Base-by-base conservation (phyloP, 2,888 invertebrate genomes). In the Myopa testacea region DNA sequence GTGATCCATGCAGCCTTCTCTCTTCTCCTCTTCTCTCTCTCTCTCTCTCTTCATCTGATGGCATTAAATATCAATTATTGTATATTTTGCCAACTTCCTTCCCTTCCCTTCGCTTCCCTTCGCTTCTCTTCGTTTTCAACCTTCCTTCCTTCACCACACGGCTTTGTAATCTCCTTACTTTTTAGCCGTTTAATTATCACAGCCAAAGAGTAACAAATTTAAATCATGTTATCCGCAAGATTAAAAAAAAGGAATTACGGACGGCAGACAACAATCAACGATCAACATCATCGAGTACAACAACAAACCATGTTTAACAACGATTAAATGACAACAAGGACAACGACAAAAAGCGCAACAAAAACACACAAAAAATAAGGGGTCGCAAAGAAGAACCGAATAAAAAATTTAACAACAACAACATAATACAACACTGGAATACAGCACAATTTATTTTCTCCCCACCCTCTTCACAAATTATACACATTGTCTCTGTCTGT, bases 181-280 rank as follows among this genome's bases (percentile, higher is more conserved):
- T 34, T 55, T n/a, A 55, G 14, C 34, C 38, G 10, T 67, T 67
- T 62, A 12, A 62, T 73, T 73, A 26, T 72, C 62, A 72, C 8
- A 62, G 50, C 58, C 60, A 74, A 76, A 55, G n/a, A 68, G 63
- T 52, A 69, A 76, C 78, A 70, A 69, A 76, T 76, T 68, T 76
- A 55, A 76, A 63, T 38, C 68, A 19, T 58, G 52, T 78, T 73
- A 78, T 68, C 69, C 76, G 7, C 3, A 10, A 45, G 45, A 55
- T n/a, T 14, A 55, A 55, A 14, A 55, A 55, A 55, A 16, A 5
- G 55, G 52, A 76, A 73, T 76, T 72, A 70, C 65, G 38, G 37
- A 58, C 73, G 76, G 63, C 19, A 63, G 63, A 71, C 52, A 76
- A 71, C 40, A 19, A 34, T 45, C 16, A 7, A 68, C 19, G 26